Base-by-base conservation (phyloP, 2,888 invertebrate species). In the Spisula subtruncata region DNA sequence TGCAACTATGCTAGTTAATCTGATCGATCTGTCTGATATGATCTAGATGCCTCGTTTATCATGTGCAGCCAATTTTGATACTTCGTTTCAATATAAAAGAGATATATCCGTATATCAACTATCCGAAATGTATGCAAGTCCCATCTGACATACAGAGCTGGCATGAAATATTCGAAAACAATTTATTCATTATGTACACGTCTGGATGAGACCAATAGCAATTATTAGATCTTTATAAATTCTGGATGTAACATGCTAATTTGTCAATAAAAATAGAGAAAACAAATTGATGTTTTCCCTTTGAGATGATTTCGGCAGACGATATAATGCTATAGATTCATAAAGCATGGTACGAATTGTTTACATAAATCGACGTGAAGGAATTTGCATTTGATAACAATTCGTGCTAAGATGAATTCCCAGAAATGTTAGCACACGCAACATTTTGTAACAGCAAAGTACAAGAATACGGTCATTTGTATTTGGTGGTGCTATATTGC, bases 131-230 rank as follows among this genome's bases (percentile, higher is more conserved):
- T 48, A 84, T 75, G 75, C 75, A 84, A 51, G 48, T 83, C 83
- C 83, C 83, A 83, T 25, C 66, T 71, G 66, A 83, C 83, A 83
- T 83, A 83, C 83, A 66, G 71, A 83, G 66, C 83, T 66, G 48
- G 48, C 29, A 75, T 84, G 75, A 84, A 75, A 84, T 84, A 84
- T 84, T 84, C 84, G 75, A 84, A 51, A 71, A 71, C 84, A 84
- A 84, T 71, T 71, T 84, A 71, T 84, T 84, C 75, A 84, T 75
- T 75, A 75, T 84, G 84, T 84, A 84, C 75, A 84, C 71, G 48
- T 84, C 75, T 75, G 75, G 81, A 48, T 48, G 46, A 48, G 41
- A 48, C 46, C 46, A 81, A 48, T 81, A 48, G 48, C 46, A 51
- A 81, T 81, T 51, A 84, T 84, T 84, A 51, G 75, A 48, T 84